Evolutionary conservation across 2,113 vertebrate genomes (phyloP).

Genomic region (Oncorhynchus keta): DNA sequence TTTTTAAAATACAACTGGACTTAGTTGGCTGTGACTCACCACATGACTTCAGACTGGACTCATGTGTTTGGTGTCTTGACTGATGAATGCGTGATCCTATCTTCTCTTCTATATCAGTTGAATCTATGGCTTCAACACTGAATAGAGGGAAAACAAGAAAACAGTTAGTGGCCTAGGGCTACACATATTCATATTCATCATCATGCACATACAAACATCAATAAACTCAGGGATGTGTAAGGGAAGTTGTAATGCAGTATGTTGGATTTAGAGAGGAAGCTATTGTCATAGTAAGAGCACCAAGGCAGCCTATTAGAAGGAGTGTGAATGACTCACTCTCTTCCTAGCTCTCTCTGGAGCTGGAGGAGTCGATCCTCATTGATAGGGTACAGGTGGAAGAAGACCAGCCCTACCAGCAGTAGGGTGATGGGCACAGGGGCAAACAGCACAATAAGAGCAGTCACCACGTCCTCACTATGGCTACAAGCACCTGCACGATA

Average conservation of each 20-base stretch:
- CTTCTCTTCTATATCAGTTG: not conserved
- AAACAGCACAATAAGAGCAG: slow-evolving; percentile 70
- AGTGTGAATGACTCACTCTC: not conserved
- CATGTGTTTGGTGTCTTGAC: too few relatives aligned
- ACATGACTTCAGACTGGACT: too few relatives aligned
- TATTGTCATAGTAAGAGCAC: too few relatives aligned
- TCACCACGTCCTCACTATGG: slow-evolving; percentile 55
- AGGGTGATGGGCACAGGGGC: slow-evolving; percentile 66
- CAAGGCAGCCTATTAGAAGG: too few relatives aligned
- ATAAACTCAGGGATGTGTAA: too few relatives aligned
- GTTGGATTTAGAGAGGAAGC: too few relatives aligned
- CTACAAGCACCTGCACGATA: slow-evolving; percentile 68
- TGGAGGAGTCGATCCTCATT: slow-evolving; percentile 53
- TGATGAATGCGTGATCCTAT: not conserved
- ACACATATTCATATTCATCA: too few relatives aligned
- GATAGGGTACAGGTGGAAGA: slow-evolving; percentile 73
- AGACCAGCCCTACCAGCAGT: slow-evolving; percentile 65
- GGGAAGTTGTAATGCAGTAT: too few relatives aligned
- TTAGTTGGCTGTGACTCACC: too few relatives aligned
- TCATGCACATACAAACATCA: too few relatives aligned
- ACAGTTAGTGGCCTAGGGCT: too few relatives aligned
- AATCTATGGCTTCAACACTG: not conserved
- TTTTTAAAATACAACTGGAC: too few relatives aligned
- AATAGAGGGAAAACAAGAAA: not conserved
- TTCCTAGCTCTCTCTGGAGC: slow-evolving; percentile 44